Evolutionary conservation across 2,797 vertebrate genomes (phyloP).

Genomic region (Melanotaenia boesemani): DNA sequence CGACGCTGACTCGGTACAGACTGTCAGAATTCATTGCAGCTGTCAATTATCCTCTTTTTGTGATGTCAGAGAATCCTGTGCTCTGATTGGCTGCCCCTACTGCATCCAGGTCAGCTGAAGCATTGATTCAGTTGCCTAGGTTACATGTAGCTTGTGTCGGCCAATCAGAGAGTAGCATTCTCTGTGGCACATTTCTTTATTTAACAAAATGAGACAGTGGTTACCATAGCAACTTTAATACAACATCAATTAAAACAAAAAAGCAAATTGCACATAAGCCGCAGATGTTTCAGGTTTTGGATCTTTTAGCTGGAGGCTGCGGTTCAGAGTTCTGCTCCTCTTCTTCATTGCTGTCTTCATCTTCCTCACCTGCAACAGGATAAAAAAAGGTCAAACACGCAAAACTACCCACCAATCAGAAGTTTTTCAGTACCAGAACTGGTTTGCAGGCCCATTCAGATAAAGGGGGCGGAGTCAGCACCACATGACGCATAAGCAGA

Average conservation of each 20-base stretch:
- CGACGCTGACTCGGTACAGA: not conserved
- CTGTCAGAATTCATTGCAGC: constrained; percentile 9
- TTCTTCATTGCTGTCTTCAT: constrained; percentile 71
- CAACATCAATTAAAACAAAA: constrained; percentile 3
- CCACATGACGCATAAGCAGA: too few species aligned
- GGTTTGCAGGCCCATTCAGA: too few species aligned
- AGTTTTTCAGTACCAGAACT: too few species aligned
- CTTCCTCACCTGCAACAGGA: constrained; percentile 58
- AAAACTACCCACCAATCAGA: too few species aligned
- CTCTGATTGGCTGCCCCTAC: constrained; percentile 21
- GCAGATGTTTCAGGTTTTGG: constrained; percentile 63
- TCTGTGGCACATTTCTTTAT: constrained; percentile 18
- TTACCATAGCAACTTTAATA: constrained; percentile 40
- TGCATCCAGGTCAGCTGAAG: not conserved
- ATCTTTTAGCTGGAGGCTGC: constrained; percentile 85
- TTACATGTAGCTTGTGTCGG: not conserved
- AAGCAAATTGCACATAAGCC: not conserved
- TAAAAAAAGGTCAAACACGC: constrained; percentile 1
- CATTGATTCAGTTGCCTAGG: constrained; percentile 2
- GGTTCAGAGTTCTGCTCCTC: constrained; percentile 53
- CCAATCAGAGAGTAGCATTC: constrained; percentile 16
- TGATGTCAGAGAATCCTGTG: not conserved
- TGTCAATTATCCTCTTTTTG: not conserved
- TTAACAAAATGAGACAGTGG: constrained; percentile 29
- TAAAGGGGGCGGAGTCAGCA: not conserved